These are phyloP conservation scores for Typhlichthys subterraneus DNA, from an alignment of 2,797 vertebrate species.

Conservation along the genomic window DNA sequence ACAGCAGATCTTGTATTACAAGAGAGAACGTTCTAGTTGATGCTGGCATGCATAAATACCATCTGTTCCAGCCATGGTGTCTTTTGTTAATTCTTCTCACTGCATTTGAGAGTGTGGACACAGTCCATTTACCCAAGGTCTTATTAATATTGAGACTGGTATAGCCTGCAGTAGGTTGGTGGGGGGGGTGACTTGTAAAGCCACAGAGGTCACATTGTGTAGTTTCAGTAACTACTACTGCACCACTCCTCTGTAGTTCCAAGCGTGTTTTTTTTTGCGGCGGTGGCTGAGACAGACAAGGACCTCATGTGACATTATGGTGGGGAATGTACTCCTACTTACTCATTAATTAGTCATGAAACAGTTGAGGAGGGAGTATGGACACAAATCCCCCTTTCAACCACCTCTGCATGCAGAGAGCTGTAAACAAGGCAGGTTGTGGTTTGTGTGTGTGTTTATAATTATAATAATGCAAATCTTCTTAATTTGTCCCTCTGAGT, in stretches of 20 bases:
- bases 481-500: not conserved
- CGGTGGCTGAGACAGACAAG: constrained; percentile 11
- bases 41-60: constrained; percentile 13
- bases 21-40: constrained; percentile 16
- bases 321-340: constrained; percentile 53
- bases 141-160: not conserved
- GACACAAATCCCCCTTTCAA: constrained; percentile 54
- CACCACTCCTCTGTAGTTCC: constrained; percentile 26
- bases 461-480: not conserved
- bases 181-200: not conserved
- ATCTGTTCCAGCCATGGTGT: constrained; percentile 9
- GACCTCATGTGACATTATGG: constrained; percentile 37
- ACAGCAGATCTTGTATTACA: constrained; percentile 2
- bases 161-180: not conserved
- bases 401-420: not conserved
- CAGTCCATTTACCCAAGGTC: not conserved
- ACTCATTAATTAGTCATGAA: constrained; percentile 69
- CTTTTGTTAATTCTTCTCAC: constrained; percentile 1
- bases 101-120: not conserved
- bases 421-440: constrained; percentile 20
- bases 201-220: not conserved
- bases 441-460: not conserved
- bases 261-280: not conserved
- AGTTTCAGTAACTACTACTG: constrained; percentile 6
- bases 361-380: constrained; percentile 30